A percentile compares a stretch with the other conserved stretches of the same genome.
phyloP scores from a whole-genome alignment of 2,113 vertebrate species.

The Malurus elegans region DNA sequence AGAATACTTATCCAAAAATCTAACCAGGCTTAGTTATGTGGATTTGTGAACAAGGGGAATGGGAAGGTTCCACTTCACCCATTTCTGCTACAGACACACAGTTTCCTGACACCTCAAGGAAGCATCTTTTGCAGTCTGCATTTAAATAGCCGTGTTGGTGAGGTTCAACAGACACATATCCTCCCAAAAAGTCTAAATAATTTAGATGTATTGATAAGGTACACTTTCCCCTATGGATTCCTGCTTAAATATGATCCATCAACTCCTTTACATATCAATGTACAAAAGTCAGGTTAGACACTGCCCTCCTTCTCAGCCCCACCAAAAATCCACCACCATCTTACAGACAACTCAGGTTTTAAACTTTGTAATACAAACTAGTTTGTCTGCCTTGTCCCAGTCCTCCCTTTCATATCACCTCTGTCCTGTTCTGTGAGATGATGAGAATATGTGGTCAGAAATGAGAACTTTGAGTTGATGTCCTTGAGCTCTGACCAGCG shows the following conservation, averaged over 20 bases:
- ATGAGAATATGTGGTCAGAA: background rate
- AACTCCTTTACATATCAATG: background rate
- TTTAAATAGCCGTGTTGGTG: background rate
- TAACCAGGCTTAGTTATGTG: background rate
- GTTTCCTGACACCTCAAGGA: background rate
- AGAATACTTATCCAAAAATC: background rate
- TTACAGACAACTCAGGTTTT: background rate
- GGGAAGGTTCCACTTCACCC: background rate
- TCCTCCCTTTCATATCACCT: background rate
- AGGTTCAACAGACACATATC: background rate
- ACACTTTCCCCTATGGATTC: background rate
- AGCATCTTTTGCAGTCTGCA: background rate
- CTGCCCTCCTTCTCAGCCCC: background rate
- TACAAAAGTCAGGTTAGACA: background rate
- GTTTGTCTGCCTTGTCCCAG: background rate
- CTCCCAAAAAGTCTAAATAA: background rate
- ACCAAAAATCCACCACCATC: accelerated
- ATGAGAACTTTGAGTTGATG: background rate
- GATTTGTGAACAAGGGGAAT: background rate
- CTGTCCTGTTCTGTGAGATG: background rate
- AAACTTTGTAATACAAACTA: background rate
- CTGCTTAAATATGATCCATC: background rate
- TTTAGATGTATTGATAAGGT: background rate
- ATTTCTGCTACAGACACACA: background rate
- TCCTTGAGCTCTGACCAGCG: background rate